These are phyloP conservation scores for Hyphantria cunea DNA, from an alignment of 1,140 invertebrate genomes.

Conservation along the genomic window DNA sequence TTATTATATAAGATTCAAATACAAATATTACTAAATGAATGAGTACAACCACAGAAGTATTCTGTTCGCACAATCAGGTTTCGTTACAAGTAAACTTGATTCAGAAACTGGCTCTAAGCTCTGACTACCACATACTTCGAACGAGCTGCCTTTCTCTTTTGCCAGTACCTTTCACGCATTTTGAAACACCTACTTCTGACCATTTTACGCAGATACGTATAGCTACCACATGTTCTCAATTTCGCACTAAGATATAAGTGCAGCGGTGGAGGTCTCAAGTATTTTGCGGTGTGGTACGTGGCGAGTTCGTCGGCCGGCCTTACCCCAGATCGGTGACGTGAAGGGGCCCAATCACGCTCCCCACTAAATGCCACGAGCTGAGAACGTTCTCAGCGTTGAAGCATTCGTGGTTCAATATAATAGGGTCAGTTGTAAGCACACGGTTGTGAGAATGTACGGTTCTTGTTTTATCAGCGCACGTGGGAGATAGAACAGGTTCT, in stretches of 20 bases:
- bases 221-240: slow-evolving; percentile 1
- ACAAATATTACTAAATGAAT: not conserved
- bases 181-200: slow-evolving; percentile 33
- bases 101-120: slow-evolving; percentile 32
- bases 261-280: slow-evolving; percentile 14
- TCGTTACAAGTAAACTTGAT: slow-evolving; percentile 33
- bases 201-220: slow-evolving; percentile 31
- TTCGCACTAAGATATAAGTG: not conserved
- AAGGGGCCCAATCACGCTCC: slow-evolving; percentile 49
- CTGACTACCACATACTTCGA: slow-evolving; percentile 17
- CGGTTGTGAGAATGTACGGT: slow-evolving; percentile 23
- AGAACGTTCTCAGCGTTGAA: slow-evolving; percentile 38
- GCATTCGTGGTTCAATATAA: slow-evolving; percentile 36
- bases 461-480: slow-evolving; percentile 22
- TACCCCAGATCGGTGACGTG: slow-evolving; percentile 70
- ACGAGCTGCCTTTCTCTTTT: slow-evolving; percentile 48
- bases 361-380: slow-evolving; percentile 33
- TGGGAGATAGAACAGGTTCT: slow-evolving; percentile 29
- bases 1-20: slow-evolving; percentile 10
- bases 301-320: slow-evolving; percentile 63
- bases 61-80: slow-evolving; percentile 13
- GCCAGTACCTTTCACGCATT: slow-evolving; percentile 47
- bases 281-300: slow-evolving; percentile 21
- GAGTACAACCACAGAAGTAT: not conserved
- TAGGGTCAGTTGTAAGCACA: slow-evolving; percentile 28